phyloP scores from a whole-genome alignment of 2,888 invertebrate genomes.

The Lasioglossum villosulum region DNA sequence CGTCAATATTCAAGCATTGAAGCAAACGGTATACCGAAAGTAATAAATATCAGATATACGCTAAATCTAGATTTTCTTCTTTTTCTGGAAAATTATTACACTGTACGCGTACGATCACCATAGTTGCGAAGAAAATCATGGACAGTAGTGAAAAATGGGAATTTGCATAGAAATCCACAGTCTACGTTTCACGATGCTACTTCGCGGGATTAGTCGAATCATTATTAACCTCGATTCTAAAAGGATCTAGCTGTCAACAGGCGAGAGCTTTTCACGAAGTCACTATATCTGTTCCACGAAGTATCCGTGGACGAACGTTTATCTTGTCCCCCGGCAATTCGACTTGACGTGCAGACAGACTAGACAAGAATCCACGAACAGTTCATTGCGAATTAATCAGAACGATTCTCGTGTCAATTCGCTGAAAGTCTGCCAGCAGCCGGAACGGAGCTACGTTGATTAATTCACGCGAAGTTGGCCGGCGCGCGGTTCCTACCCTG shows the following conservation, averaged over 20 bases:
- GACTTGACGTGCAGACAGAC: conserved; percentile 23
- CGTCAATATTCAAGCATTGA: too few species aligned
- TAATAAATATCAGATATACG: too few species aligned
- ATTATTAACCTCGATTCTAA: not conserved
- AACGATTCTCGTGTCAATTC: conserved; percentile 57
- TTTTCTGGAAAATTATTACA: too few species aligned
- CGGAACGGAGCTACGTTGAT: conserved; percentile 40
- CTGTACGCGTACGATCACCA: too few species aligned
- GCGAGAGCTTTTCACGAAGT: not conserved
- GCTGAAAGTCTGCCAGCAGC: conserved; percentile 37
- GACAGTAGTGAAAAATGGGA: not conserved
- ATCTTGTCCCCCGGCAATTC: conserved; percentile 19
- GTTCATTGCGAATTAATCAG: conserved; percentile 54
- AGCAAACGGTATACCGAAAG: too few species aligned
- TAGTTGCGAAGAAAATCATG: not conserved
- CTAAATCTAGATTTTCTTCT: too few species aligned
- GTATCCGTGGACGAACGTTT: conserved; percentile 19
- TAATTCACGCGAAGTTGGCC: conserved; percentile 59
- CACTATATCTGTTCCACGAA: conserved; percentile 17
- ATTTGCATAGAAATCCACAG: conserved; percentile 1
- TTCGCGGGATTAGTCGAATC: not conserved
- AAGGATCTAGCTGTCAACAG: not conserved
- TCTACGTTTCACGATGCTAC: not conserved
- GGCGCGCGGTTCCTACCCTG: conserved; percentile 17
- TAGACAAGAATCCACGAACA: conserved; percentile 18